phyloP scores from a whole-genome alignment of 2,113 vertebrate species.

The Aegypius monachus region DNA sequence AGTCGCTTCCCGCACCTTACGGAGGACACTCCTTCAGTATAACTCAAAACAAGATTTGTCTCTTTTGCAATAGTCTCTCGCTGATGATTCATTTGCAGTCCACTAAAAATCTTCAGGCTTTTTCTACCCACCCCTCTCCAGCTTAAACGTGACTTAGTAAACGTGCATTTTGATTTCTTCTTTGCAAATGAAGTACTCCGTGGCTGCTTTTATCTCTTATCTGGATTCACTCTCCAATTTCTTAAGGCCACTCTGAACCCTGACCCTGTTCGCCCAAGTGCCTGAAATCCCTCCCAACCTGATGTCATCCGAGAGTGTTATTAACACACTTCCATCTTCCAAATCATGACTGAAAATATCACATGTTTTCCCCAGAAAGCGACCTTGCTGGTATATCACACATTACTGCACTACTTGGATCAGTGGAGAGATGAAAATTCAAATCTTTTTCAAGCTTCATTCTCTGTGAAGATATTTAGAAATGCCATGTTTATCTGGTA shows the following conservation, averaged over 20 bases:
- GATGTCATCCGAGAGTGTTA: background rate
- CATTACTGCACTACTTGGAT: background rate
- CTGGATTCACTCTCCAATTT: background rate
- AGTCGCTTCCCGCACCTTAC: background rate
- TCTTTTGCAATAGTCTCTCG: background rate
- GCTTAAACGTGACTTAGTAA: background rate
- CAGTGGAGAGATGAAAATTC: background rate
- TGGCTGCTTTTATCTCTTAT: constrained; percentile 13
- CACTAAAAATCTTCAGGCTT: background rate
- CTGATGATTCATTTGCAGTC: background rate
- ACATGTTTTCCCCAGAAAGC: background rate
- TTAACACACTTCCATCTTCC: background rate
- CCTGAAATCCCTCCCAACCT: background rate
- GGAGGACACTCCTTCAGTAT: background rate
- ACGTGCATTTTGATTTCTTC: background rate
- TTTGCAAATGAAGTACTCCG: background rate
- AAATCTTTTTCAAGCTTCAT: background rate
- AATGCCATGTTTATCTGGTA: background rate
- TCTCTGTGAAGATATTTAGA: background rate
- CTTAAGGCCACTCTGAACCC: background rate
- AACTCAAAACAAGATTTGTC: background rate
- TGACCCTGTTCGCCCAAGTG: background rate
- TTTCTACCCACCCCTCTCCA: background rate
- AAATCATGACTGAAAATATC: background rate
- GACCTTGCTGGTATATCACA: background rate